Base-by-base conservation (phyloP, 1,140 invertebrate genomes). In the Cardiocondyla obscurior region DNA sequence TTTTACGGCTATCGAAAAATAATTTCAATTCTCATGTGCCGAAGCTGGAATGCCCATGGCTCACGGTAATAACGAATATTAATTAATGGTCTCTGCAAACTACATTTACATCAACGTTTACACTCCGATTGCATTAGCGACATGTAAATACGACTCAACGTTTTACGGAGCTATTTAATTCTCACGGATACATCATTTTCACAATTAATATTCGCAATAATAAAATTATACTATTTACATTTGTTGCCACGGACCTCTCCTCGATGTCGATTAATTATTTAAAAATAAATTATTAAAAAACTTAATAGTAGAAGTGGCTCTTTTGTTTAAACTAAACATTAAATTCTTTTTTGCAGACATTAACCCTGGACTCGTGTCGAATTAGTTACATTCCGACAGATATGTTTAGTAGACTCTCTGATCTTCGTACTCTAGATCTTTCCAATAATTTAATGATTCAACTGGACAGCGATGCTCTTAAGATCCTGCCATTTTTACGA, bases 11-110 rank as follows among this genome's bases (percentile, higher is more conserved):
- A 0, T 87, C 91, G 25, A 89, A 84, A 10, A 94, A 94, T 65
- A 91, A 93, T 84, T 93, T 94, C 8, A 91, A 89, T 42, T 58
- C 86, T 0, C 73, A 90, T 12, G 86, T 93, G 7, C 93, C 93
- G 5, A 88, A 87, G 33, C 73, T 94, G 25, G 65, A 76, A 5
- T 90, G 89, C 12, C 30, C 62, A 19, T 90, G 88, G 8, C 57
- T 94, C 1, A 90, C 64, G 79, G 93, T 93, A 90, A 87, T 22
- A 44, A 55, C 0, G 10, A 16, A 62, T 16, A 67, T 49, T 8
- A 28, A 65, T 77, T 51, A 62, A 64, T 2, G 19, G 14, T 60
- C 10, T 19, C 30, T 60, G 19, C 16, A 19, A 58, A 33, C 19
- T 60, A 36, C 5, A 60, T 60, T 60, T 60, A 12, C 30, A 36